A percentile compares a stretch with the other conserved stretches of the same genome.
Conservation (phyloP, 1,140 invertebrate genomes). For the Pararge aegeria region DNA sequence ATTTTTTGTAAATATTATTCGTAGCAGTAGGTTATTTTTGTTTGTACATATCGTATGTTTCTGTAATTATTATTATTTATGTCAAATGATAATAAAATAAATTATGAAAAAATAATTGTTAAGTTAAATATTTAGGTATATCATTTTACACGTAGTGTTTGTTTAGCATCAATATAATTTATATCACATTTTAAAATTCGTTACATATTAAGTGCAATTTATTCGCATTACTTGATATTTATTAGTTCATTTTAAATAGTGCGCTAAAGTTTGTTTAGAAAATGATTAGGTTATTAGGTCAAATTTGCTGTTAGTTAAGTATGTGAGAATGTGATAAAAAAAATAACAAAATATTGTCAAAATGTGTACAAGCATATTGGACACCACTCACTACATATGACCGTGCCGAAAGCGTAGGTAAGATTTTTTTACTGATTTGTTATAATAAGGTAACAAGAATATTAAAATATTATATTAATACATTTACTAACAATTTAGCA, state of each 20-base stretch:
- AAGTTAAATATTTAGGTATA: no score
- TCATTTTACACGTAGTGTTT: slow-evolving; percentile 30
- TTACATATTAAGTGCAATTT: neutral
- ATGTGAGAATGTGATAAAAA: slow-evolving; percentile 28
- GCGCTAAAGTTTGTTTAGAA: slow-evolving; percentile 14
- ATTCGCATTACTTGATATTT: slow-evolving; percentile 20
- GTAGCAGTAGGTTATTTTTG: no score
- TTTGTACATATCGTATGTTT: no score
- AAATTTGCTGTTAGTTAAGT: slow-evolving; percentile 23
- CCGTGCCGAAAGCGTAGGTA: neutral
- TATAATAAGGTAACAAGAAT: no score
- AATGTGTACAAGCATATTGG: slow-evolving; percentile 21
- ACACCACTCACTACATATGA: neutral
- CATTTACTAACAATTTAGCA: no score
- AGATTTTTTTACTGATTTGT: neutral
- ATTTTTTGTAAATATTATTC: no score
- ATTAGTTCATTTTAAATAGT: slow-evolving; percentile 6
- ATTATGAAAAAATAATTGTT: no score
- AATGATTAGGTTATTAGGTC: neutral
- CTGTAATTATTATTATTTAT: no score
- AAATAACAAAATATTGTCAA: slow-evolving; percentile 17
- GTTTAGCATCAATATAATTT: slow-evolving; percentile 30
- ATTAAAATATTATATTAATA: no score
- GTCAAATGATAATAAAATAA: no score
- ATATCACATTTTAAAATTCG: slow-evolving; percentile 5